Base-by-base conservation (phyloP, 2,797 vertebrate species). In the Ceryle rudis region DNA sequence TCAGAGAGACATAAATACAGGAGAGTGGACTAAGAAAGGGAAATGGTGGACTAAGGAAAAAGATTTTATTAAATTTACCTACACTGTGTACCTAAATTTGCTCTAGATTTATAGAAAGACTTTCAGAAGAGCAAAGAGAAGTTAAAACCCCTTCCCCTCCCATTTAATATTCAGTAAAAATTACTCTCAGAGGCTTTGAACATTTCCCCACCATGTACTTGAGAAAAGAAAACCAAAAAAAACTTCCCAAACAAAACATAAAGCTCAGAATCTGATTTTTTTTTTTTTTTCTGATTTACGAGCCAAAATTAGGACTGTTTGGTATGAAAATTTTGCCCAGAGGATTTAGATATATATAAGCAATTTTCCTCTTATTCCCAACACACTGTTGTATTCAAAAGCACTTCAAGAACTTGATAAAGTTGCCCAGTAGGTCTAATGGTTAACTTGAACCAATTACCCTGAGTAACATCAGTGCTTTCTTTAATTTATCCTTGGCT, bases 291-390 rank as follows among this genome's bases (percentile, higher is more conserved):
- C 42, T 80, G 64, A 81, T 92, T 91, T 89, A 67, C 91, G 46
- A 86, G 23, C 18, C 47, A 73, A 66, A 94, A 91, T 95, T 88
- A 91, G 65, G 51, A 91, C n/a, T 79, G 16, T 75, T 93, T 77
- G 64, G 33, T 57, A 77, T 61, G 60, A 94, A 81, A 90, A 84
- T 72, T 58, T 83, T 90, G 37, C 54, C 65, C 65, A 41, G 80
- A 83, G 61, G 81, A 83, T 60, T 91, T 90, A 73, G 29, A 70
- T 90, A 42, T 33, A 70, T 70, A 19, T 84, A 77, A 90, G n/a
- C n/a, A 90, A 65, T 92, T 90, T 86, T 94, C 5, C 26, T 95
- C 37, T 66, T 86, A 77, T 84, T 94, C 44, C 21, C 71, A 82
- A 10, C 10, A 73, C 14, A 19, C 21, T 29, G 14, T 58, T 72